Conservation (phyloP, 2,113 vertebrate genomes). For the Mustela nigripes region DNA sequence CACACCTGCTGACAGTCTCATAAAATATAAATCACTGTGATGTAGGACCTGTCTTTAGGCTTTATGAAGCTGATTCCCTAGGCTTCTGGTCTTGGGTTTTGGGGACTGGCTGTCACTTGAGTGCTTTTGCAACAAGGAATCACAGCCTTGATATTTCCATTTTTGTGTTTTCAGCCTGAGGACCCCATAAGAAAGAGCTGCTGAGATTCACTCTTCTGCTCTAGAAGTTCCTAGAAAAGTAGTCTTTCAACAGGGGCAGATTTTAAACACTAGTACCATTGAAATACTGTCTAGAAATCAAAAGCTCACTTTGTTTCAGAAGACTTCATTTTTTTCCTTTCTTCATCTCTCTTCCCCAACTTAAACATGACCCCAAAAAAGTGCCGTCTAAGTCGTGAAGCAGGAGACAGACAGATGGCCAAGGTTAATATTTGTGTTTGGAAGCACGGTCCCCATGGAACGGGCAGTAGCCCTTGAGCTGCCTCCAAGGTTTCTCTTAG, state of each 20-base stretch:
- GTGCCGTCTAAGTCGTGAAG: conserved; percentile 85
- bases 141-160: not conserved
- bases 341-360: conserved; percentile 82
- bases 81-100: not conserved
- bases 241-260: not conserved
- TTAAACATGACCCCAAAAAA: conserved; percentile 86
- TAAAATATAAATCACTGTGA: not conserved
- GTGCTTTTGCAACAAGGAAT: not conserved
- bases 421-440: conserved; percentile 91
- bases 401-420: conserved; percentile 82
- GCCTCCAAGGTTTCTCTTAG: conserved; percentile 88
- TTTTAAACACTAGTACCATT: conserved; percentile 47
- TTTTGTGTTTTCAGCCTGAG: not conserved
- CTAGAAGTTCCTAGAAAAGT: conserved; percentile 34
- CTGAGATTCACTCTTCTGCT: conserved; percentile 1
- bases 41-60: not conserved
- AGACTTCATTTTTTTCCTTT: conserved; percentile 82
- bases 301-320: conserved; percentile 84
- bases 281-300: conserved; percentile 61
- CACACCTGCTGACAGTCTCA: not conserved
- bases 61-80: not conserved
- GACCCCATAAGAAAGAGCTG: not conserved
- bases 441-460: conserved; percentile 87
- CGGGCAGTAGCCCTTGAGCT: conserved; percentile 84
- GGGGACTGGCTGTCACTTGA: not conserved